These are phyloP conservation scores for Rhamphomyia laevipes DNA, from an alignment of 2,888 invertebrate genomes.

Conservation along the genomic window DNA sequence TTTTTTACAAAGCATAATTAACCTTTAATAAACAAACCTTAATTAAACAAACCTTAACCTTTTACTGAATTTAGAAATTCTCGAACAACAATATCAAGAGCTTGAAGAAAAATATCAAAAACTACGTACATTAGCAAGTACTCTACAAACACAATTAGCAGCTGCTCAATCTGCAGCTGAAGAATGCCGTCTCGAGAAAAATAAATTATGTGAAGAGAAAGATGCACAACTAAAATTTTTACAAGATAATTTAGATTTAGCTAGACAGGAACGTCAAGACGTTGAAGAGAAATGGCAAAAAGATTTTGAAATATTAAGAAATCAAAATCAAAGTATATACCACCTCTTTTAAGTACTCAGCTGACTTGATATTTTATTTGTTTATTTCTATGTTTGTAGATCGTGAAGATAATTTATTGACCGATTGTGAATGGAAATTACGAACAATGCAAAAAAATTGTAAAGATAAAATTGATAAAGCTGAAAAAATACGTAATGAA, in stretches of 20 bases:
- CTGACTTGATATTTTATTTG: not conserved
- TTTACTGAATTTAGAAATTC: slow-evolving; percentile 34
- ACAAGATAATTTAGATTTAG: slow-evolving; percentile 44
- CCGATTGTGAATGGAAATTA: slow-evolving; percentile 77
- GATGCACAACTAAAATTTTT: slow-evolving; percentile 43
- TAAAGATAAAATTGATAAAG: slow-evolving; percentile 49
- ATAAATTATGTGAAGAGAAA: slow-evolving; percentile 39
- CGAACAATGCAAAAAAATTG: slow-evolving; percentile 61
- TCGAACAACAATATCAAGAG: slow-evolving; percentile 40
- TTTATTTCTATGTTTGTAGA: slow-evolving; percentile 25
- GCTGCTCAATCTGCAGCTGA: slow-evolving; percentile 30
- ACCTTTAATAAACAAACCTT: not conserved
- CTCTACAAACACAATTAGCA: slow-evolving; percentile 31
- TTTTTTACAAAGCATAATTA: not conserved
- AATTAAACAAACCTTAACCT: not conserved
- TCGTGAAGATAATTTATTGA: slow-evolving; percentile 59
- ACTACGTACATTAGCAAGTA: slow-evolving; percentile 36
- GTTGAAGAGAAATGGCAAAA: slow-evolving; percentile 48
- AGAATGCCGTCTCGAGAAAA: slow-evolving; percentile 32
- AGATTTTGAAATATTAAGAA: slow-evolving; percentile 51
- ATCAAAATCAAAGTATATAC: slow-evolving; percentile 36
- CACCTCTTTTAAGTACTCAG: not conserved
- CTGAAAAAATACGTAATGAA: slow-evolving; percentile 46
- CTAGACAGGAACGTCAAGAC: slow-evolving; percentile 44
- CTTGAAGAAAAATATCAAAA: slow-evolving; percentile 40